These are phyloP conservation scores for Eupithecia pulchellata DNA, from an alignment of 2,888 invertebrate genomes.

Conservation along the genomic window DNA sequence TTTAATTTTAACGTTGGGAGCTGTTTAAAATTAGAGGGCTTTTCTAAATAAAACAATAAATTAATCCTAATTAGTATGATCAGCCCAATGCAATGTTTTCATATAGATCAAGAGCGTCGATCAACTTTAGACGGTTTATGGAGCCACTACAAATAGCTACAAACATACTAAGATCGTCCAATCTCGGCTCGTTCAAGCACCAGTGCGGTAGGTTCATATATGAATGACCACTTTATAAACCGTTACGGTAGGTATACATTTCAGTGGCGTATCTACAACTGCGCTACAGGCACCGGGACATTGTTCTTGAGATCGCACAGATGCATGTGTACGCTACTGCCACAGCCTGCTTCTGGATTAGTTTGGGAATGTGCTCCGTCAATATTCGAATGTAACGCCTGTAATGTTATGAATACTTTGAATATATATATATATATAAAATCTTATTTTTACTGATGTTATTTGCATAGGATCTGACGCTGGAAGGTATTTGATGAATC, in stretches of 20 bases:
- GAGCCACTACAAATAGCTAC: not conserved
- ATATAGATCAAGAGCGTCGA: not conserved
- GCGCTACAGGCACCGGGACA: slow-evolving; percentile 9
- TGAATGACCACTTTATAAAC: slow-evolving; percentile 3
- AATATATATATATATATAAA: too few species aligned
- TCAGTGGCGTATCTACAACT: slow-evolving; percentile 1
- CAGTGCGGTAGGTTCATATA: too few species aligned
- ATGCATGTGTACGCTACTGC: slow-evolving; percentile 11
- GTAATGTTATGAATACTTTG: too few species aligned
- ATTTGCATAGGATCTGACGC: too few species aligned
- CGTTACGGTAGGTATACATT: slow-evolving; percentile 19
- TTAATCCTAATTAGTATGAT: not conserved
- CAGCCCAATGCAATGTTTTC: not conserved
- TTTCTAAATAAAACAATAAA: not conserved
- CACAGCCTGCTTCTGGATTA: slow-evolving; percentile 14
- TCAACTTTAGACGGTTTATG: not conserved
- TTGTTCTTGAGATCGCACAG: slow-evolving; percentile 30
- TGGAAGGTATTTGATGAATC: too few species aligned
- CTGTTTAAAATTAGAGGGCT: too few species aligned
- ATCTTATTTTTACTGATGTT: too few species aligned
- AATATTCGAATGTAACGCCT: too few species aligned
- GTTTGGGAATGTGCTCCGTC: not conserved
- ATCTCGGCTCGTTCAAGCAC: not conserved
- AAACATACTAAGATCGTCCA: not conserved
- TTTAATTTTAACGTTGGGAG: too few species aligned